Evolutionary conservation across 2,797 vertebrate species (phyloP).

Genomic region (Xiphorhynchus erythropygius): DNA sequence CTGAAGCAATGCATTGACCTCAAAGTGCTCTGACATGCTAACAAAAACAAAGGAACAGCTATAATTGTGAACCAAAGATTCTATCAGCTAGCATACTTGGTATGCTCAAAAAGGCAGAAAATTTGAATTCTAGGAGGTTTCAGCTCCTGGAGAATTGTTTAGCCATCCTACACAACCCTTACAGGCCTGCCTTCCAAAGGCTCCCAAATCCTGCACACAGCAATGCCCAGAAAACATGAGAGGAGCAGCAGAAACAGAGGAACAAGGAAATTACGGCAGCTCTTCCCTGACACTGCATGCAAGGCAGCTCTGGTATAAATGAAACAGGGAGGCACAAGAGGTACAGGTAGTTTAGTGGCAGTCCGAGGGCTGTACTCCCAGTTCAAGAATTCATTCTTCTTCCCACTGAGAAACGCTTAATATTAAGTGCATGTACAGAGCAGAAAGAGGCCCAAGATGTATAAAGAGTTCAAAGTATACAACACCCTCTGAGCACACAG

Average conservation of each 20-base stretch:
- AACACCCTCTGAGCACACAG: not conserved
- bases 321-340: not conserved
- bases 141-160: not conserved
- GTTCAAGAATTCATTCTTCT: not conserved
- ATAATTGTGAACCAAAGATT: not conserved
- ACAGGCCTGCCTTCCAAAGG: not conserved
- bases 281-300: not conserved
- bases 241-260: not conserved
- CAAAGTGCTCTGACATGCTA: conserved; percentile 6
- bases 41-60: conserved; percentile 34
- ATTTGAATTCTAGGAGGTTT: not conserved
- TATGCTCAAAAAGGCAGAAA: not conserved
- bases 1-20: conserved; percentile 39
- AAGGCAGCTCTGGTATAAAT: not conserved
- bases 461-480: not conserved
- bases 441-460: not conserved
- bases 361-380: not conserved
- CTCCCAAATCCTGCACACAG: not conserved
- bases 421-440: not conserved
- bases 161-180: not conserved
- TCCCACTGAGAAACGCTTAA: not conserved
- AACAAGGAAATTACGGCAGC: not conserved
- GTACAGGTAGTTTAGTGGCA: not conserved
- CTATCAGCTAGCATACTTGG: not conserved
- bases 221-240: not conserved